These are phyloP conservation scores for Staurois parvus DNA, from an alignment of 2,797 vertebrate genomes.

Conservation along the genomic window DNA sequence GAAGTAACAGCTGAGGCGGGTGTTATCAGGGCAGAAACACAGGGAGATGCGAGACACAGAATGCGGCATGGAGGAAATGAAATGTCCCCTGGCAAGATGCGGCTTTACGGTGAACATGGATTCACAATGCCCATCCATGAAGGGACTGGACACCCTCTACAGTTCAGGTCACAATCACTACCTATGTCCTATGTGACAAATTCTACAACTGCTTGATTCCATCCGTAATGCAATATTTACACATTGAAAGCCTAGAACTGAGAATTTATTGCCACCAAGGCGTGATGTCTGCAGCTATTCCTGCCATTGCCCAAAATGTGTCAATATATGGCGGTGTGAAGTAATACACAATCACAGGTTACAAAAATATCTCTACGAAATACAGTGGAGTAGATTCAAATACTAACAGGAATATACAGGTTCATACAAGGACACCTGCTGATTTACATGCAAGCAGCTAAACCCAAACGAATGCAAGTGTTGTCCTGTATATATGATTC, in stretches of 20 bases:
- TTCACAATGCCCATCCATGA: too few species aligned
- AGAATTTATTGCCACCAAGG: not conserved
- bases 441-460: not conserved
- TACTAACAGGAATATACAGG: not conserved
- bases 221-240: not conserved
- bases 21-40: too few species aligned
- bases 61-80: too few species aligned
- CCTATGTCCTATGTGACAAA: not conserved
- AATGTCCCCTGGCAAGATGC: too few species aligned
- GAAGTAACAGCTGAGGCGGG: too few species aligned
- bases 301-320: not conserved
- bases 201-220: not conserved
- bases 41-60: too few species aligned
- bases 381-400: not conserved
- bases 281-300: not conserved
- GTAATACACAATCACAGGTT: not conserved
- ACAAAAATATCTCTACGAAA: not conserved
- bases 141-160: too few species aligned
- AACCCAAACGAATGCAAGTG: not conserved
- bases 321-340: not conserved
- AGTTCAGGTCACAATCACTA: not conserved
- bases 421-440: not conserved
- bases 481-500: not conserved
- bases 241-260: not conserved
- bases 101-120: too few species aligned